Conservation (phyloP, 2,797 vertebrate species). For the Synanceia verrucosa region DNA sequence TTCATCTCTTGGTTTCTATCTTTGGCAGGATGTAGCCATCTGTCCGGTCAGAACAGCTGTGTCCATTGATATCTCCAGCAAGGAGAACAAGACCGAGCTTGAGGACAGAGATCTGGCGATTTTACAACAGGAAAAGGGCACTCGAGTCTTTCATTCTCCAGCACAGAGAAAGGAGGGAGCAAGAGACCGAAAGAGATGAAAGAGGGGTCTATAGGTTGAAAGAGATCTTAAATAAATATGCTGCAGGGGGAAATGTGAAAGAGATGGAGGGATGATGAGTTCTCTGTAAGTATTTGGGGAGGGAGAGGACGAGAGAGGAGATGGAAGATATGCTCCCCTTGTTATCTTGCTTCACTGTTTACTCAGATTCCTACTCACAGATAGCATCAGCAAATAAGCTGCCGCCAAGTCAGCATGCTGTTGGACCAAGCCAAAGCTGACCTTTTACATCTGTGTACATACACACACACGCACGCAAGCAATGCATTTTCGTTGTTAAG, state of each 20-base stretch:
- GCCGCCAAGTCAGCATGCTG: slow-evolving; percentile 64
- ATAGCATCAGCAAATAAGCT: slow-evolving; percentile 85
- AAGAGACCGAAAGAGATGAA: slow-evolving; percentile 20
- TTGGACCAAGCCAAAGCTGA: slow-evolving; percentile 62
- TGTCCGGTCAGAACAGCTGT: slow-evolving; percentile 64
- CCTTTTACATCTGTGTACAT: slow-evolving; percentile 56
- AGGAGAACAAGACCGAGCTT: slow-evolving; percentile 49
- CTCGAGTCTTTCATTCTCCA: slow-evolving; percentile 60
- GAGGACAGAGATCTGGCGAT: slow-evolving; percentile 58
- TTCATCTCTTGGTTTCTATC: slow-evolving; percentile 62
- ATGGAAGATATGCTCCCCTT: slow-evolving; percentile 60
- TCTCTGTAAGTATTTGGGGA: not conserved
- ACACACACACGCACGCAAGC: slow-evolving; percentile 31
- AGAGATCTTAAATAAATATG: slow-evolving; percentile 20
- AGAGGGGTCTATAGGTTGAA: slow-evolving; percentile 12
- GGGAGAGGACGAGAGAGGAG: slow-evolving; percentile 23
- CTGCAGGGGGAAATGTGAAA: not conserved
- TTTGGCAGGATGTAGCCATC: slow-evolving; percentile 59
- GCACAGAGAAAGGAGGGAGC: slow-evolving; percentile 6
- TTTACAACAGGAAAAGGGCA: slow-evolving; percentile 70
- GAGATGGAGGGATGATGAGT: not conserved
- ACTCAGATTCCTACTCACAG: slow-evolving; percentile 78
- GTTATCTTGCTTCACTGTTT: slow-evolving; percentile 80
- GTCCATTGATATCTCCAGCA: slow-evolving; percentile 67
- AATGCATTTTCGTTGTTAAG: too few relatives aligned